Conservation (phyloP, 1,140 invertebrate genomes). For the Trialeurodes vaporariorum region DNA sequence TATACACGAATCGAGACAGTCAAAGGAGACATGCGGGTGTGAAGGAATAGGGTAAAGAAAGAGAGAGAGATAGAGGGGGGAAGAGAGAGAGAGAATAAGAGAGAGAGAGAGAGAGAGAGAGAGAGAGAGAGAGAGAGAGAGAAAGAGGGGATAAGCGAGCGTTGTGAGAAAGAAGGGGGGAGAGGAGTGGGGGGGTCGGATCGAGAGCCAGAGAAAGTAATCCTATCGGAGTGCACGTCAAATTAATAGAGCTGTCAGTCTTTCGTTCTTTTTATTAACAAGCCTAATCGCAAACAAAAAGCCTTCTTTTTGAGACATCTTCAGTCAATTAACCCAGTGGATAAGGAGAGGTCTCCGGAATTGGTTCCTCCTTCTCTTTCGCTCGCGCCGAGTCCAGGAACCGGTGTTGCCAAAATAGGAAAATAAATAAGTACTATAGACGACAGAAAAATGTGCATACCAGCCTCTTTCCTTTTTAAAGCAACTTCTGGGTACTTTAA, state of each 20-base stretch:
- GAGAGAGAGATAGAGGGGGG: too few relatives aligned
- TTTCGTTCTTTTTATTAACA: constrained; percentile 37
- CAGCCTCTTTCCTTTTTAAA: too few relatives aligned
- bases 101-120: not conserved
- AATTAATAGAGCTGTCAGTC: constrained; percentile 21
- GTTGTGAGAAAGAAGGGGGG: not conserved
- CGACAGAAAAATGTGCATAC: too few relatives aligned
- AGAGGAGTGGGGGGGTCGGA: not conserved
- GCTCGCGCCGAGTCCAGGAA: too few relatives aligned
- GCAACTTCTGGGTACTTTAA: too few relatives aligned
- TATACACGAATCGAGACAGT: too few relatives aligned
- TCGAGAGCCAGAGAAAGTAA: not conserved
- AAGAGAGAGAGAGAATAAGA: constrained; percentile 20
- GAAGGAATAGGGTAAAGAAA: too few relatives aligned
- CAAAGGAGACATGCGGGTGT: too few relatives aligned
- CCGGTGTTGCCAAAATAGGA: too few relatives aligned
- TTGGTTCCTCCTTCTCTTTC: too few relatives aligned
- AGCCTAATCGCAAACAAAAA: constrained; percentile 12
- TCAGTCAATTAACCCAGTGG: not conserved
- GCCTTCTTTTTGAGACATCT: constrained; percentile 5
- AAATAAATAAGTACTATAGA: too few relatives aligned
- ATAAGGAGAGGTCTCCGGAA: too few relatives aligned
- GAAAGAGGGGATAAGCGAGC: not conserved
- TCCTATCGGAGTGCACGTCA: constrained; percentile 14
- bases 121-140: constrained; percentile 5